Evolutionary conservation across 2,888 invertebrate species (phyloP).

Genomic region (Papilio gigon): DNA sequence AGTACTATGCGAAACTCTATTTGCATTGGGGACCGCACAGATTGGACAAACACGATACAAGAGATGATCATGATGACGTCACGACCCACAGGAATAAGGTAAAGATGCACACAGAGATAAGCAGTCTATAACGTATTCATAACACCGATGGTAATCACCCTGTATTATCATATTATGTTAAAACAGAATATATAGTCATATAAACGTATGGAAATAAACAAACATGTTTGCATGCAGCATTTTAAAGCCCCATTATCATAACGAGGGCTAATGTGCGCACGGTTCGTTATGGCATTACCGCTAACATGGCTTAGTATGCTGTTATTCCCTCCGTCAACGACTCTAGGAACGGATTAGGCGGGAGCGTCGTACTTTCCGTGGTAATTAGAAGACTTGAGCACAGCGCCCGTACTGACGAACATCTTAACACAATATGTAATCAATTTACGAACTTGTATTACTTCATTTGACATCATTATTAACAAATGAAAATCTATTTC

Average conservation of each 20-base stretch:
- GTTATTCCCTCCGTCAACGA: conserved; percentile 5
- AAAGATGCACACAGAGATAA: no score
- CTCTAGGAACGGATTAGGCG: conserved; percentile 15
- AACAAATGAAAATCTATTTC: no score
- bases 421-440: conserved; percentile 10
- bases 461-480: not conserved
- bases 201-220: not conserved
- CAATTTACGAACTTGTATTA: not conserved
- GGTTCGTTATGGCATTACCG: not conserved
- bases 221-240: not conserved
- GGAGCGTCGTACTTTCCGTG: conserved; percentile 3
- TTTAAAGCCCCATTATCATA: conserved; percentile 2
- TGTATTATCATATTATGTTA: not conserved
- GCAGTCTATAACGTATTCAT: no score
- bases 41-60: no score
- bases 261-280: conserved; percentile 1
- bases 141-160: no score
- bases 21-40: no score
- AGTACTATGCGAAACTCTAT: no score
- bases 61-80: no score
- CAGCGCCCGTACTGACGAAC: not conserved
- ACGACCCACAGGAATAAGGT: no score
- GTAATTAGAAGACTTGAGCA: conserved; percentile 19
- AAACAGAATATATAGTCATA: not conserved
- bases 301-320: not conserved